Percentiles rank a stretch among this genome's conserved stretches.
phyloP scores from a whole-genome alignment of 2,797 vertebrate genomes.

The Amphiprion clarkii region DNA sequence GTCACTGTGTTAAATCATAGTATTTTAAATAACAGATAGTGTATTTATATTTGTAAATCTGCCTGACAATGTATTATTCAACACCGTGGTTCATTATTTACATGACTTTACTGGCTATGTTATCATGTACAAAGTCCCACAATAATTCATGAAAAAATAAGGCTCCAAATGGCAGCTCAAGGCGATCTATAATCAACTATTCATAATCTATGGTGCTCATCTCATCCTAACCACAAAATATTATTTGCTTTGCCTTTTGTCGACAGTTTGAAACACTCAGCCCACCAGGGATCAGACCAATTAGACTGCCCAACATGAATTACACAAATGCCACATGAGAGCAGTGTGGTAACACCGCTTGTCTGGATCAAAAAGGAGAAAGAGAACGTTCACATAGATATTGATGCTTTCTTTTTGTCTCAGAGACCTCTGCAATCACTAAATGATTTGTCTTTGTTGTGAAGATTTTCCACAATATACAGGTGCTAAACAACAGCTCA shows the following conservation, averaged over 20 bases:
- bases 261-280: constrained; percentile 33
- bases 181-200: constrained; percentile 45
- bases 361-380: not conserved
- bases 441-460: not conserved
- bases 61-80: constrained; percentile 44
- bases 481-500: constrained; percentile 22
- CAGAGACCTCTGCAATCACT: not conserved
- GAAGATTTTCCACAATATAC: constrained; percentile 12
- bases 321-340: not conserved
- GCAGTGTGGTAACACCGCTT: not conserved
- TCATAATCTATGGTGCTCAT: constrained; percentile 36
- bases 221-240: constrained; percentile 5
- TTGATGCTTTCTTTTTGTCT: not conserved
- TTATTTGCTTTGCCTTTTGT: constrained; percentile 36
- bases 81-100: constrained; percentile 41
- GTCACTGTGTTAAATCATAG: constrained; percentile 3
- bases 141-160: constrained; percentile 41
- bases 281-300: constrained; percentile 25
- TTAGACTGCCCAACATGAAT: constrained; percentile 29
- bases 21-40: not conserved
- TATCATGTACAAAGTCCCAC: constrained; percentile 46
- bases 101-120: constrained; percentile 29
- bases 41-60: constrained; percentile 16
- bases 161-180: constrained; percentile 22
- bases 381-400: not conserved